Evolutionary conservation across 1,140 invertebrate genomes (phyloP).

Genomic region (Gonatopus flavifemur): DNA sequence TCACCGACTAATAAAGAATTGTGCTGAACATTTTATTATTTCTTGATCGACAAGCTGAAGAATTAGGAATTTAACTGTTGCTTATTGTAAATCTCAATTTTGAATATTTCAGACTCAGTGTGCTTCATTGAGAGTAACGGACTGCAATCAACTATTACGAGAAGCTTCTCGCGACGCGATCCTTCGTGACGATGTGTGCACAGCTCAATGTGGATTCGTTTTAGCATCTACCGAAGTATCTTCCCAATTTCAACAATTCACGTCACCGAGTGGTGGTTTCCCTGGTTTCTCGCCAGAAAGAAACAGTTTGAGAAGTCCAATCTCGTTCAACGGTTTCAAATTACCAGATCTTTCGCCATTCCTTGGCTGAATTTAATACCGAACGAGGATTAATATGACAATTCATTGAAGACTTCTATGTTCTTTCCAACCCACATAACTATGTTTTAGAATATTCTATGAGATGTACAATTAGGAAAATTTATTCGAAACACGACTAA

Average conservation of each 20-base stretch:
- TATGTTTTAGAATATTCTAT: too few species aligned
- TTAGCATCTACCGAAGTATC: conserved; percentile 50
- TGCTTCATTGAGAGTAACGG: conserved; percentile 83
- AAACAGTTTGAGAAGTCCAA: conserved; percentile 38
- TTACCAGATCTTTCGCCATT: conserved; percentile 68
- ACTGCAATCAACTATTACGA: conserved; percentile 78
- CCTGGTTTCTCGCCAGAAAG: conserved; percentile 53
- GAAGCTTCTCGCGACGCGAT: conserved; percentile 83
- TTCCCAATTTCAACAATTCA: conserved; percentile 32
- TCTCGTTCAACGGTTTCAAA: conserved; percentile 59
- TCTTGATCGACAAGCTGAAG: too few species aligned
- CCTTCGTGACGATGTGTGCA: conserved; percentile 83
- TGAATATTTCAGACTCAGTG: conserved; percentile 77
- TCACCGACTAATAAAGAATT: too few species aligned
- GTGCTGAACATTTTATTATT: too few species aligned
- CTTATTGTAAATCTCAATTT: conserved; percentile 7
- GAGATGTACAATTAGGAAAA: too few species aligned
- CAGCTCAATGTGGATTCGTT: conserved; percentile 80
- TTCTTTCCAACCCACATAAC: too few species aligned
- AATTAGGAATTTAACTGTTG: conserved; percentile 3
- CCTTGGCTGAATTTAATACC: conserved; percentile 56
- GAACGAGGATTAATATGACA: too few species aligned
- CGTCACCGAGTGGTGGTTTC: conserved; percentile 41
- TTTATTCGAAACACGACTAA: too few species aligned
- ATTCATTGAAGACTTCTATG: too few species aligned